Evolutionary conservation across 2,113 vertebrate species (phyloP), one percentile per base, ranked within the genome.

Genomic region (Amia ocellicauda): DNA sequence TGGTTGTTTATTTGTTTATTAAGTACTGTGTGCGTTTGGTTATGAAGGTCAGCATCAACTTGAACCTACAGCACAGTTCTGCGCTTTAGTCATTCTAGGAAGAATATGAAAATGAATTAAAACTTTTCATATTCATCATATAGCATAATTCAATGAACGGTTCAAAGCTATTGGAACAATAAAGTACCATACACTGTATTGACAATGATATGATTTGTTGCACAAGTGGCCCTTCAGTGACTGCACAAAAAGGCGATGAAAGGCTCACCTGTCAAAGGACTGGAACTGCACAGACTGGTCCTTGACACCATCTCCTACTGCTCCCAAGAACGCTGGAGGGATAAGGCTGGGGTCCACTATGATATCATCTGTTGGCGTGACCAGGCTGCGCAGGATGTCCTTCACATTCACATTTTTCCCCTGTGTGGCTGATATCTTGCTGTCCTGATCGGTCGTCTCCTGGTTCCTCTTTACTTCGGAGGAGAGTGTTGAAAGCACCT

Each of bases 311-410:
- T 95, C 91, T 0, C 90, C 85, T 42, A 93, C 79, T 16, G 80
- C 66, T 28, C 94, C 94, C 1, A 98, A 82, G 71, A 97, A 95
- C 3, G 90, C 0, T 1, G 93, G 87, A 0, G 92, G 91, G 71
- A 96, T 82, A 42, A 98, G 82, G 56, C 82, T 72, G 19, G 93
- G 74, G 57, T 97, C 95, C 69, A 87, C 87, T 4, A 83, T 71
- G 62, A 92, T 58, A 40, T 92, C 93, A 58, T 94, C 94, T 36
- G 86, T 78, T 2, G 91, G 91, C 1, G 79, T 63, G 72, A 99
- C 95, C 19, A 99, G 83, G 78, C 96, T 98, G 65, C 96, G 89
- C 63, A 99, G 85, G 66, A 99, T 99, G 74, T 99, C 97, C 77
- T 95, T 97, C 29, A 93, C 90, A 0, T 88, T 94, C 67, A 98